phyloP scores from a whole-genome alignment of 2,797 vertebrate species.

The Momotus momota region DNA sequence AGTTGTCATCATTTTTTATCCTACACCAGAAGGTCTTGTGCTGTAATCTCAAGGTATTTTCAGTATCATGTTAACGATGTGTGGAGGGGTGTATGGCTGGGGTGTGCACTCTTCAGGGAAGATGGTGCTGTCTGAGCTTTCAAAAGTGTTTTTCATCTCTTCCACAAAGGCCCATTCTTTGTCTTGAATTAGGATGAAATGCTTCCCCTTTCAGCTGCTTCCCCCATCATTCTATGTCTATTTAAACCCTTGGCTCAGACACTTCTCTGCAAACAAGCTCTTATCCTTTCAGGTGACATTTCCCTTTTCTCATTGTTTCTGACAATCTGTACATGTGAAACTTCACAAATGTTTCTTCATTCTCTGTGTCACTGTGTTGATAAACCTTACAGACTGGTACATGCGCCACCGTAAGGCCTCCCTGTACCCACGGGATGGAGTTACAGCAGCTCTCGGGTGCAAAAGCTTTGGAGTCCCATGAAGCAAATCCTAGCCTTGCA shows the following conservation, averaged over 20 bases:
- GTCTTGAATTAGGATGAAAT: slow-evolving; percentile 20
- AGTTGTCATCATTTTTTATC: fast-evolving
- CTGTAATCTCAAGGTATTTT: background rate
- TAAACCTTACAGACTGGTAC: background rate
- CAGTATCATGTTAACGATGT: fast-evolving
- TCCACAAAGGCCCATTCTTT: slow-evolving; percentile 38
- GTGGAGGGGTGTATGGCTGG: background rate
- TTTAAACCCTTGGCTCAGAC: slow-evolving; percentile 37
- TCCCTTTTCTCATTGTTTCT: slow-evolving; percentile 73
- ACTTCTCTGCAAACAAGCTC: slow-evolving; percentile 46
- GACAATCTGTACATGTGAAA: slow-evolving; percentile 37
- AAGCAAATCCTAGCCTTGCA: background rate
- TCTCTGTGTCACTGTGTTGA: background rate
- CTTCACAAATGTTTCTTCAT: background rate
- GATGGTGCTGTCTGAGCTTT: background rate
- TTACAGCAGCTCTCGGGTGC: fast-evolving
- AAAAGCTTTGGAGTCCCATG: fast-evolving
- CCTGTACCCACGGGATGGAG: background rate
- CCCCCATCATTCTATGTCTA: background rate
- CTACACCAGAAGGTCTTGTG: fast-evolving
- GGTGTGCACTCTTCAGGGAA: background rate
- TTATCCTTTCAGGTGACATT: slow-evolving; percentile 70
- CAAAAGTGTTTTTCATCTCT: background rate
- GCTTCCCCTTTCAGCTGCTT: slow-evolving; percentile 56
- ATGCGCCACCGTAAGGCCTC: fast-evolving